Evolutionary conservation across 1,140 invertebrate genomes (phyloP).

Genomic region (Brachionus angularis): DNA sequence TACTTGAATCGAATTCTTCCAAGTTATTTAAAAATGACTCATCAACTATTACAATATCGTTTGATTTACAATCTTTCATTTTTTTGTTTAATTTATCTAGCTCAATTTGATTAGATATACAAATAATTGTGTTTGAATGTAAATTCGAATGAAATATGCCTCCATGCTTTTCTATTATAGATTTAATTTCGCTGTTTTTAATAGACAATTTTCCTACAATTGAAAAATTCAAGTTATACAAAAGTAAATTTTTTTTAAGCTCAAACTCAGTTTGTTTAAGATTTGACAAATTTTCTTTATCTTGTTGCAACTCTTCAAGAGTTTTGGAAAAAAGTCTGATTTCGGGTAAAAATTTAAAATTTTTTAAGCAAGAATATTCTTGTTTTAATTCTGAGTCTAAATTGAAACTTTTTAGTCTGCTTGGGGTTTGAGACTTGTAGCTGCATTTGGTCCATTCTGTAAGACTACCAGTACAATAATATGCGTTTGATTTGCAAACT

Average conservation of each 20-base stretch:
- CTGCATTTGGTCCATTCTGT: conserved; percentile 86
- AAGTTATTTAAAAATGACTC: conserved; percentile 67
- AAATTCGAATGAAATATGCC: conserved; percentile 19
- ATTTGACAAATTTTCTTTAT: conserved; percentile 37
- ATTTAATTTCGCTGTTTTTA: conserved; percentile 33
- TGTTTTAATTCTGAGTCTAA: conserved; percentile 63
- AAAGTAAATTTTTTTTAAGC: not conserved
- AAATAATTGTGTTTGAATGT: not conserved
- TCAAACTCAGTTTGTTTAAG: not conserved
- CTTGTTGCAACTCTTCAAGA: not conserved
- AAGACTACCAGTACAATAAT: conserved; percentile 73
- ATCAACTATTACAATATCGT: conserved; percentile 72
- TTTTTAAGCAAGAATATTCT: conserved; percentile 60
- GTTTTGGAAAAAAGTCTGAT: conserved; percentile 23
- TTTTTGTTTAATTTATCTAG: conserved; percentile 66
- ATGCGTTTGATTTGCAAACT: conserved; percentile 68
- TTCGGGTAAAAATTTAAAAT: conserved; percentile 18
- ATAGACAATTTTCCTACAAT: conserved; percentile 9
- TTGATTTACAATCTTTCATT: conserved; percentile 67
- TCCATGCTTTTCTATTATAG: conserved; percentile 11
- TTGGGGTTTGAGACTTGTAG: conserved; percentile 68
- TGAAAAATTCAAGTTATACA: conserved; percentile 8
- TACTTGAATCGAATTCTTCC: conserved; percentile 55
- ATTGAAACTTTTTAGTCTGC: conserved; percentile 66
- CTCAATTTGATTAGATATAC: conserved; percentile 38